Evolutionary conservation across 1,140 invertebrate species (phyloP).

Genomic region (Sitodiplosis mosellana): DNA sequence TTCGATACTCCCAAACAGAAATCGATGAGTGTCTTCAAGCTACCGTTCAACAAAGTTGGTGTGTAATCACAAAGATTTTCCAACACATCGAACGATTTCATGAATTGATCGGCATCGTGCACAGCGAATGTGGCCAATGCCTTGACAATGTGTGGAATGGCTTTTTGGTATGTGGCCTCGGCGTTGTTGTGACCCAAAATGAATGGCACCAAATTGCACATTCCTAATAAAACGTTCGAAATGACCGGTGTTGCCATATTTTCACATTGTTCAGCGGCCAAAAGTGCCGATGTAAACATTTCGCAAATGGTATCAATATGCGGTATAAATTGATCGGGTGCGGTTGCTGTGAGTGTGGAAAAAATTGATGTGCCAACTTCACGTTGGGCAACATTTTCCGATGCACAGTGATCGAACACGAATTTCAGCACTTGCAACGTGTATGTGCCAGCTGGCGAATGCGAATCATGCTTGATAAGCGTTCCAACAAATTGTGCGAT

Average conservation of each 20-base stretch:
- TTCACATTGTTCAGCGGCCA: slow-evolving; percentile 11
- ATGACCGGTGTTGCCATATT: slow-evolving; percentile 16
- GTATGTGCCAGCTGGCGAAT: slow-evolving; percentile 39
- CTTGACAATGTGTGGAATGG: slow-evolving; percentile 41
- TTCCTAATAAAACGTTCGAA: slow-evolving; percentile 14
- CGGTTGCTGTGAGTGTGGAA: slow-evolving; percentile 14
- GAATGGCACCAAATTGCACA: slow-evolving; percentile 16
- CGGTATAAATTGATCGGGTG: slow-evolving; percentile 20
- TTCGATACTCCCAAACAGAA: slow-evolving; percentile 44
- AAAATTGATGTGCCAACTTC: slow-evolving; percentile 20
- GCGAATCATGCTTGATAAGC: slow-evolving; percentile 47
- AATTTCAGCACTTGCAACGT: slow-evolving; percentile 46
- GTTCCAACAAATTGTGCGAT: slow-evolving; percentile 46
- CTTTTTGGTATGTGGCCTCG: slow-evolving; percentile 34
- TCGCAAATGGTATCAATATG: slow-evolving; percentile 19
- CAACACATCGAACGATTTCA: slow-evolving; percentile 46
- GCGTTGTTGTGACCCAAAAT: slow-evolving; percentile 14
- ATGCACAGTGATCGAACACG: slow-evolving; percentile 22
- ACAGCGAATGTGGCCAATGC: slow-evolving; percentile 33
- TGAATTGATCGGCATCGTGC: slow-evolving; percentile 35
- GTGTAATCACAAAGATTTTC: slow-evolving; percentile 52
- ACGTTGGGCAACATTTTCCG: slow-evolving; percentile 16
- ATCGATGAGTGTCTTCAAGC: slow-evolving; percentile 41
- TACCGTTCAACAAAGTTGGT: slow-evolving; percentile 38
- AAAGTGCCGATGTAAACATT: slow-evolving; percentile 11